Conservation (phyloP, 1,140 invertebrate species). For the Drosophila virilis region DNA sequence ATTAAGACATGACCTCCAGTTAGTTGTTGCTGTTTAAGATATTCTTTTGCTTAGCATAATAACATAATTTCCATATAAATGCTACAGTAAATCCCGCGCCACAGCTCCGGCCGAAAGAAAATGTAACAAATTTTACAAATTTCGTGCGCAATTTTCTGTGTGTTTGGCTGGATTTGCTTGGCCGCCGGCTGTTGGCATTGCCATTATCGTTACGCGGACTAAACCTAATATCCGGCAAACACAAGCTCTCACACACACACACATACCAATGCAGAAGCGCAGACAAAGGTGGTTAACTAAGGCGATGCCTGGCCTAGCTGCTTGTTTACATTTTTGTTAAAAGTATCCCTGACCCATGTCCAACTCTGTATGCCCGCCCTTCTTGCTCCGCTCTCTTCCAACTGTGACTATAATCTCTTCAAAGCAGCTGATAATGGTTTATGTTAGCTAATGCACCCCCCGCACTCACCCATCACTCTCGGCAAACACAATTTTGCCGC, state of each 20-base stretch:
- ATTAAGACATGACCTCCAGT: conserved; percentile 9
- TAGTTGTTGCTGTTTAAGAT: conserved; percentile 16
- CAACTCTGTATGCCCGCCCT: conserved; percentile 15
- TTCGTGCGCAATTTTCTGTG: conserved; percentile 58
- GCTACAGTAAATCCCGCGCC: conserved; percentile 40
- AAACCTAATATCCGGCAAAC: conserved; percentile 71
- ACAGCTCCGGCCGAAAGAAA: conserved; percentile 47
- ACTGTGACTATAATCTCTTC: conserved; percentile 54
- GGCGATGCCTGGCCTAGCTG: conserved; percentile 27
- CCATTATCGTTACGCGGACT: conserved; percentile 73
- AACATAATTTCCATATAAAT: conserved; percentile 45
- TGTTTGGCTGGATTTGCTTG: conserved; percentile 35
- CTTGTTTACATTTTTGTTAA: conserved; percentile 74
- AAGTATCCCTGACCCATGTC: conserved; percentile 63
- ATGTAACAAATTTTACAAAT: conserved; percentile 78
- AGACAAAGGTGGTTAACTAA: conserved; percentile 36
- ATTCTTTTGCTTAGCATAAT: conserved; percentile 41
- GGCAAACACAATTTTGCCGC: background rate
- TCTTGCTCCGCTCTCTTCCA: conserved; percentile 1
- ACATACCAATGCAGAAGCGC: background rate
- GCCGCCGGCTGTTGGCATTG: conserved; percentile 72
- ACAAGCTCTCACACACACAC: conserved; percentile 5
- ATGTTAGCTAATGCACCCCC: conserved; percentile 14
- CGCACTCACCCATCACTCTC: background rate
- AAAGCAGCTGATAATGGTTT: conserved; percentile 76